A percentile compares a stretch with the other conserved stretches of the same genome.
phyloP scores from a whole-genome alignment of 2,888 invertebrate species.

The Rhabditophanes sp. region DNA sequence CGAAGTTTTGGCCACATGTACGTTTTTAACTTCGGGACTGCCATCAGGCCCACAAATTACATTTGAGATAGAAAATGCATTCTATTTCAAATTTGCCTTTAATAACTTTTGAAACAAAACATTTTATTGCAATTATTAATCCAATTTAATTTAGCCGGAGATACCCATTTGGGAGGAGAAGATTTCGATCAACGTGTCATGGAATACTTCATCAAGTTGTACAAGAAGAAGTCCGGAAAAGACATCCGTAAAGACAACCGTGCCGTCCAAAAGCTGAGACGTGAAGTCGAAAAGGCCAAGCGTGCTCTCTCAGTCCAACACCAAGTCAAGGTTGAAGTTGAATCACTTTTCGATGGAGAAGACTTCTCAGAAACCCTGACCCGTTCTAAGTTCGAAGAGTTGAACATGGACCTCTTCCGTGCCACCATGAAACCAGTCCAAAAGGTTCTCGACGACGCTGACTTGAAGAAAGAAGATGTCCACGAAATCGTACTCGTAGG shows the following conservation, averaged over 20 bases:
- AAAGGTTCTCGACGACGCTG: constrained; percentile 82
- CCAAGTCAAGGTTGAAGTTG: constrained; percentile 81
- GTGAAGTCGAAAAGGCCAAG: constrained; percentile 47
- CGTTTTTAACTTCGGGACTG: too few species aligned
- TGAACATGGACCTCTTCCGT: constrained; percentile 52
- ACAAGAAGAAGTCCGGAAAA: constrained; percentile 47
- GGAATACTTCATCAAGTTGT: constrained; percentile 86
- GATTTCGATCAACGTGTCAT: constrained; percentile 55
- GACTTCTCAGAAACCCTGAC: constrained; percentile 95
- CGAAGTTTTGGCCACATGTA: constrained; percentile 53
- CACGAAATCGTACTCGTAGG: constrained; percentile 97
- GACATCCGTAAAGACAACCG: constrained; percentile 45
- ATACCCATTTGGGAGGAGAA: constrained; percentile 60
- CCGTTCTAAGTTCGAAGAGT: constrained; percentile 68
- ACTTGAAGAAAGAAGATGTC: constrained; percentile 91
- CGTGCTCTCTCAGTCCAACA: constrained; percentile 69
- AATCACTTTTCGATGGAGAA: constrained; percentile 90
- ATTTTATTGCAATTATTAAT: too few species aligned
- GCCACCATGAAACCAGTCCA: constrained; percentile 85
- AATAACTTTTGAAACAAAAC: too few species aligned
- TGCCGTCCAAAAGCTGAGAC: constrained; percentile 46
- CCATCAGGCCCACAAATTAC: too few species aligned
- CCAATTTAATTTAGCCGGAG: too few species aligned
- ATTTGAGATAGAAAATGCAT: too few species aligned
- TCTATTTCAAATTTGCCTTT: too few species aligned